Conservation (phyloP, 2,113 vertebrate genomes). For the Charina bottae region DNA sequence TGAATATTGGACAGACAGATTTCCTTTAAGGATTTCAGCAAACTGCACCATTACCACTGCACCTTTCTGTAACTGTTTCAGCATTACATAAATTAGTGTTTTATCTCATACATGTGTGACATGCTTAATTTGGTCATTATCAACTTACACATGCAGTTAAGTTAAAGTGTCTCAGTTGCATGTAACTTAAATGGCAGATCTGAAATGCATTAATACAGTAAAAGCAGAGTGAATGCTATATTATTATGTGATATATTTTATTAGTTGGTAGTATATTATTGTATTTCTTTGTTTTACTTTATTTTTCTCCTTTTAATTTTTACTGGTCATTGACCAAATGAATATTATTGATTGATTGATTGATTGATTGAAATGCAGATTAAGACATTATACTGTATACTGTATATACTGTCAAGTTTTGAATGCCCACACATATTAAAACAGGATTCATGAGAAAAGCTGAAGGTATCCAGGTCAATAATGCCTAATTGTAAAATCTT, state of each 20-base stretch:
- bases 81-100: neutral
- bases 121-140: neutral
- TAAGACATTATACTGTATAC: neutral
- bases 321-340: too few species aligned
- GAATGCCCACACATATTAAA: neutral
- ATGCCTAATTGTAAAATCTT: neutral
- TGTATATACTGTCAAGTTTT: too few species aligned
- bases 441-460: neutral
- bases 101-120: neutral
- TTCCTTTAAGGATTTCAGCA: neutral
- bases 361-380: neutral
- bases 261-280: too few species aligned
- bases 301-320: too few species aligned
- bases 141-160: neutral
- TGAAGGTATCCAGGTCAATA: neutral
- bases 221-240: too few species aligned
- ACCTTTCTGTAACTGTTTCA: neutral
- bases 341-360: too few species aligned
- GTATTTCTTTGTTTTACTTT: too few species aligned
- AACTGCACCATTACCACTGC: neutral
- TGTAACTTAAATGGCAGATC: too few species aligned
- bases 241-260: too few species aligned
- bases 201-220: too few species aligned
- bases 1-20: neutral
- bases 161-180: neutral